phyloP scores from a whole-genome alignment of 2,113 vertebrate species.

The Zonotrichia leucophrys region DNA sequence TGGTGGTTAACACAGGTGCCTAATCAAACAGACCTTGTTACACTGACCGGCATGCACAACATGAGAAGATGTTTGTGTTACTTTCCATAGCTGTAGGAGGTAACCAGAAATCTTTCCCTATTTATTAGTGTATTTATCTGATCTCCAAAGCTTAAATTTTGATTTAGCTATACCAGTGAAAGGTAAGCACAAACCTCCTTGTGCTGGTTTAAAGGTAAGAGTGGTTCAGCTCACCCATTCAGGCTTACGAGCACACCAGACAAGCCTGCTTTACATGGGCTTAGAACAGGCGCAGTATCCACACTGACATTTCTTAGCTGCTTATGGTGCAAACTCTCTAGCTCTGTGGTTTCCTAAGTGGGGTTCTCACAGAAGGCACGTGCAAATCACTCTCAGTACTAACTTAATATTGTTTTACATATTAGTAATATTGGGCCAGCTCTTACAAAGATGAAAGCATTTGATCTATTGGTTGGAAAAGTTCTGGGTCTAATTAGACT shows the following conservation, averaged over 20 bases:
- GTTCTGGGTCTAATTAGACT: neutral
- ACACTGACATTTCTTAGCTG: neutral
- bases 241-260: neutral
- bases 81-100: neutral
- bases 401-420: neutral
- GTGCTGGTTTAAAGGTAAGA: neutral
- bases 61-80: neutral
- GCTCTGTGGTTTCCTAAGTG: neutral
- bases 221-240: neutral
- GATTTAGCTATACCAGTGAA: constrained; percentile 1
- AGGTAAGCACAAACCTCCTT: neutral
- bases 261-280: neutral
- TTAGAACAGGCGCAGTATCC: neutral
- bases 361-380: neutral
- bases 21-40: neutral
- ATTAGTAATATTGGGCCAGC: neutral
- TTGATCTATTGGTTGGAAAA: neutral
- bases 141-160: neutral
- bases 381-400: neutral
- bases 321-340: neutral
- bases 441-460: neutral
- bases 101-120: neutral
- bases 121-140: neutral
- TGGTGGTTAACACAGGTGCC: neutral
- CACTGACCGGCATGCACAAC: neutral